Percentiles rank a stretch among this genome's conserved stretches.
These are phyloP conservation scores for Megaleporinus macrocephalus DNA, from an alignment of 2,113 vertebrate species.

Conservation along the genomic window DNA sequence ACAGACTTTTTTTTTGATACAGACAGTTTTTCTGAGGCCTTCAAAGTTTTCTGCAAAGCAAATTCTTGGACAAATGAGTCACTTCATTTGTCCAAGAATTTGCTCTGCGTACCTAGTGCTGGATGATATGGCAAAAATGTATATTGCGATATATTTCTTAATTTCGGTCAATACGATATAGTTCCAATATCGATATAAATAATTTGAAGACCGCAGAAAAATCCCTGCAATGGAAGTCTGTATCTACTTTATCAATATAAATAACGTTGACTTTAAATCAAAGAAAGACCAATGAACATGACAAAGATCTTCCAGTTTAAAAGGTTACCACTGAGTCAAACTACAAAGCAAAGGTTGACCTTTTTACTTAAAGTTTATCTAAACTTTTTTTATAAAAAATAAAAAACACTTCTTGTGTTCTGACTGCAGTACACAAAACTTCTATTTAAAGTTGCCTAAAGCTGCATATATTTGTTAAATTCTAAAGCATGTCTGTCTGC, in stretches of 20 bases:
- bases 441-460: conserved; percentile 16
- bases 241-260: conserved; percentile 56
- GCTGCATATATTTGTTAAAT: conserved; percentile 31
- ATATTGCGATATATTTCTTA: too few relatives aligned
- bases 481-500: conserved; percentile 1
- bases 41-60: too few relatives aligned
- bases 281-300: conserved; percentile 40
- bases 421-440: neutral
- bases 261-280: conserved; percentile 38
- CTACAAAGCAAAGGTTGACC: neutral
- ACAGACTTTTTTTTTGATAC: too few relatives aligned
- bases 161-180: too few relatives aligned
- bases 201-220: too few relatives aligned
- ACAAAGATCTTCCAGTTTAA: conserved; percentile 39
- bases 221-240: too few relatives aligned
- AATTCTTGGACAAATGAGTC: conserved; percentile 54
- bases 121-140: too few relatives aligned
- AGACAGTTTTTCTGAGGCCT: too few relatives aligned
- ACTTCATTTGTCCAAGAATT: too few relatives aligned
- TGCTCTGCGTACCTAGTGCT: too few relatives aligned
- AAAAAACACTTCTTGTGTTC: neutral
- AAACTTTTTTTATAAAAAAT: too few relatives aligned
- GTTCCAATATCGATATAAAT: too few relatives aligned
- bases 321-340: conserved; percentile 35
- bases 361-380: neutral